Evolutionary conservation across 92 coral and sea anemone genomes (phyloP).

Genomic region (Pocillopora grandis): DNA sequence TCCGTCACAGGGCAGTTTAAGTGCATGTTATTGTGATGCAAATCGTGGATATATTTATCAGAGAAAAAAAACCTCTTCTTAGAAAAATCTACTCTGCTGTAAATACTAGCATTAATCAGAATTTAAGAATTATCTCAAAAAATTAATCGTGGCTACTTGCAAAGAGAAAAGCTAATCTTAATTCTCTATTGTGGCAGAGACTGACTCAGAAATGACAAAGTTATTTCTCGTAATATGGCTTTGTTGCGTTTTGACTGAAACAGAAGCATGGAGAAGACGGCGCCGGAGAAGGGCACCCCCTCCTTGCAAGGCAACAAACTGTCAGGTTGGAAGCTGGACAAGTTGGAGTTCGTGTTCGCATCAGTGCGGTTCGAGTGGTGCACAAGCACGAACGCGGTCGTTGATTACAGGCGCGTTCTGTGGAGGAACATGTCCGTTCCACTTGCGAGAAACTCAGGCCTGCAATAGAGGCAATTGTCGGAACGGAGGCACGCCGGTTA

Average conservation of each 20-base stretch:
- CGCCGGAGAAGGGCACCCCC: slow-evolving; percentile 65
- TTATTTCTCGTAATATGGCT: neutral
- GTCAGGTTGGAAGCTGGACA: slow-evolving; percentile 66
- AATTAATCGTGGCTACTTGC: neutral
- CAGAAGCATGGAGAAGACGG: slow-evolving; percentile 57
- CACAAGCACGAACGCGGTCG: slow-evolving; percentile 55
- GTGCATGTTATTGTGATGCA: neutral
- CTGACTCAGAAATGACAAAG: neutral
- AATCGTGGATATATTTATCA: neutral
- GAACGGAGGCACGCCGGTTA: slow-evolving; percentile 68
- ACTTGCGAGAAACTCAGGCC: slow-evolving; percentile 53
- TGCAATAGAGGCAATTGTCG: slow-evolving; percentile 67
- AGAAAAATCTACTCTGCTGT: neutral
- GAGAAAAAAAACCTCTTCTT: neutral
- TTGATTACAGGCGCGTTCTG: slow-evolving; percentile 24
- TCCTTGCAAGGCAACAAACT: slow-evolving; percentile 55
- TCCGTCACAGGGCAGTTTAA: neutral
- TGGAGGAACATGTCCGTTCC: slow-evolving; percentile 68
- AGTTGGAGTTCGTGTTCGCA: slow-evolving; percentile 69
- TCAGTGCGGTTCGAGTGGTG: slow-evolving; percentile 69
- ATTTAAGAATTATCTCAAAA: neutral
- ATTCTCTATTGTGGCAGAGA: neutral
- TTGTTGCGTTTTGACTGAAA: slow-evolving; percentile 12
- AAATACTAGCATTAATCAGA: neutral
- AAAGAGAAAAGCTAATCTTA: neutral